These are phyloP conservation scores for Vulpes ferrilata DNA, from an alignment of 2,113 vertebrate species.

Conservation along the genomic window DNA sequence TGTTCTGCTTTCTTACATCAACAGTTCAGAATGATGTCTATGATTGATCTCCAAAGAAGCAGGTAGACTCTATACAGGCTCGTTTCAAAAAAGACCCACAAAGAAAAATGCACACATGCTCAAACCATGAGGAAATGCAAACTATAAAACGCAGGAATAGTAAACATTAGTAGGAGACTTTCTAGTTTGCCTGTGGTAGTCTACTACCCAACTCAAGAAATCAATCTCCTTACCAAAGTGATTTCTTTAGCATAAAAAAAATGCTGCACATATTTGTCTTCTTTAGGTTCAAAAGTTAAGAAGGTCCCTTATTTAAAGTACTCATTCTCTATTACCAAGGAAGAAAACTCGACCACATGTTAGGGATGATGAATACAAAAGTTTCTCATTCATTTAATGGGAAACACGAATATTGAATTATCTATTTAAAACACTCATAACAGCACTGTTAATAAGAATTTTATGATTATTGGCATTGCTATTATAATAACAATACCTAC, in stretches of 20 bases:
- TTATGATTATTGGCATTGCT: background rate
- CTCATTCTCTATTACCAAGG: conserved; percentile 1
- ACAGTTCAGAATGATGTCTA: background rate
- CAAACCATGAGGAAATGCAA: conserved; percentile 20
- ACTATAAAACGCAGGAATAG: background rate
- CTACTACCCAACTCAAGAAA: conserved; percentile 7
- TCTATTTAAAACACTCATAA: background rate
- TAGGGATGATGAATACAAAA: background rate
- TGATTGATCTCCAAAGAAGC: background rate
- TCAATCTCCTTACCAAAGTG: background rate
- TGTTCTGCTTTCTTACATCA: background rate
- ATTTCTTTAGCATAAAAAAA: conserved; percentile 5
- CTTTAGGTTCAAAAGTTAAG: background rate
- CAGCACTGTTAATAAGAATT: background rate
- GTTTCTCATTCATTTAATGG: background rate
- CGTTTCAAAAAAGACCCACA: background rate
- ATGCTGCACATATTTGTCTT: background rate
- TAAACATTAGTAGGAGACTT: background rate
- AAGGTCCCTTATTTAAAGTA: conserved; percentile 47
- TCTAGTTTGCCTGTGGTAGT: background rate
- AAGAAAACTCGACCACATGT: background rate
- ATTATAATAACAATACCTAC: background rate
- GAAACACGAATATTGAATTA: background rate
- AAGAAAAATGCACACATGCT: background rate
- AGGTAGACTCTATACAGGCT: background rate